phyloP scores from a whole-genome alignment of 2,797 vertebrate species.

The Muscicapa comitata region DNA sequence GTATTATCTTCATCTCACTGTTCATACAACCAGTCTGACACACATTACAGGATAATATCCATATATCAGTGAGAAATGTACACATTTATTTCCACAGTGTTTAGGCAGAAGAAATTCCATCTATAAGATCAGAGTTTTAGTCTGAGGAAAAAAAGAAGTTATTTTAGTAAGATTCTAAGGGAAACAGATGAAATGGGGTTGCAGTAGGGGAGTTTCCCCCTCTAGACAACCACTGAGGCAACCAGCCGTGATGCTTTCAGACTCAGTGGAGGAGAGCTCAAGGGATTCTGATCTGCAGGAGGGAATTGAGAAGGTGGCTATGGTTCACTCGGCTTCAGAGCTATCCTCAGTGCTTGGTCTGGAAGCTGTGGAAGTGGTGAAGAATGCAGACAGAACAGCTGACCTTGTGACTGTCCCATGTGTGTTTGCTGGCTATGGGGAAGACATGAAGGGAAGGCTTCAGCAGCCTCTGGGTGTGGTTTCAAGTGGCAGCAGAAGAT shows the following conservation, averaged over 20 bases:
- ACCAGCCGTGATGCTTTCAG: background rate
- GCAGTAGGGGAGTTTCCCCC: background rate
- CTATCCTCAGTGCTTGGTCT: background rate
- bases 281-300: background rate
- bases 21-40: background rate
- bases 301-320: background rate
- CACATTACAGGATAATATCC: background rate
- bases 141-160: background rate
- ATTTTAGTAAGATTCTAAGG: background rate
- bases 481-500: background rate
- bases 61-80: background rate
- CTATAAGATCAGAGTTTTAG: background rate
- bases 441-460: background rate
- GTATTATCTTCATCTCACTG: background rate
- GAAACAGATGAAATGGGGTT: background rate
- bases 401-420: background rate
- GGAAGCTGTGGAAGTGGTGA: background rate
- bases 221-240: background rate
- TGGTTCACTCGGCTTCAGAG: background rate
- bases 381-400: rapidly evolving
- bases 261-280: background rate
- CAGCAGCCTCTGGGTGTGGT: background rate
- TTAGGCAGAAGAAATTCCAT: background rate
- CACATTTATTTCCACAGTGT: background rate
- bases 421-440: background rate